Evolutionary conservation across 1,140 invertebrate species (phyloP), one percentile per base, ranked within the genome.

Genomic region (Lepidurus arcticus): DNA sequence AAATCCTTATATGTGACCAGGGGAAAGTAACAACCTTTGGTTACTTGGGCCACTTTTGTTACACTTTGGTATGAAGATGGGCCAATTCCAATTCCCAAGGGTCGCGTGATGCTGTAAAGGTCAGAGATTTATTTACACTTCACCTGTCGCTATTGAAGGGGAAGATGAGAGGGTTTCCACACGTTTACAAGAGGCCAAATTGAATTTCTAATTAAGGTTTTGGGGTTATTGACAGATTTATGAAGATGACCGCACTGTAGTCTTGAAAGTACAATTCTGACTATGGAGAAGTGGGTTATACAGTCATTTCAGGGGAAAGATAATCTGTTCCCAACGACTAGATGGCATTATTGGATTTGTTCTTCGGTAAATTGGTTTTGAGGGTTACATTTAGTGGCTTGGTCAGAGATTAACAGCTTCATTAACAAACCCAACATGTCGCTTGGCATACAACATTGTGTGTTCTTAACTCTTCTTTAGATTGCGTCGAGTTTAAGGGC

Each of bases 41-140:
- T 65, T 65, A 65, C 53, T 65, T 21, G 13, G 53, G 53, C 21
- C 53, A 65, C 53, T 65, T 65, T 65, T 65, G 53, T 65, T 65
- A 65, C 53, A 65, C 53, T 65, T 65, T 13, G 53, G 16, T 65
- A 65, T 65, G 53, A 65, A 65, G 53, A 65, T 65, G 53, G 53
- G 53, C 53, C 53, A 9, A 65, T 65, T 65, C 53, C 34, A 34
- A 21, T 65, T 65, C 53, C 53, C 53, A 65, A 65, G 53, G 53
- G 53, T 65, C 53, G 9, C 53, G n/a, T 65, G n/a, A 8, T 65
- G 53, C 53, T 65, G 16, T 65, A 65, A 65, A 65, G 16, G 53
- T 21, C 6, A 13, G n/a, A 65, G 53, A 65, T 65, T 65, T 65
- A 65, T 65, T 65, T 21, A 65, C 53, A 65, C 53, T 65, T 65